These are phyloP conservation scores for Eupithecia exiguata DNA, from an alignment of 2,888 invertebrate genomes.

Conservation along the genomic window DNA sequence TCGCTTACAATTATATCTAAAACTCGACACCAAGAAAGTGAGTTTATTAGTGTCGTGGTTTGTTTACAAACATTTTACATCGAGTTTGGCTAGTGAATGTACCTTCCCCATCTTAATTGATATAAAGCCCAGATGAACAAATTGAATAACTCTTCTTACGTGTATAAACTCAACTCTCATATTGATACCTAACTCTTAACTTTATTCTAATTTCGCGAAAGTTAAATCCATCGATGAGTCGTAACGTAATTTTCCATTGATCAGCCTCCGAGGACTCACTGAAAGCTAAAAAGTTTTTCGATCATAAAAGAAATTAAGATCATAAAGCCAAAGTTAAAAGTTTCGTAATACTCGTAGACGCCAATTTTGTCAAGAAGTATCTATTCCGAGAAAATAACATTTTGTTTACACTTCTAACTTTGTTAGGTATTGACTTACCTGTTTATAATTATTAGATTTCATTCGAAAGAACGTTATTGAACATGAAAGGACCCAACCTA, in stretches of 20 bases:
- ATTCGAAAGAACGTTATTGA: slow-evolving; percentile 6
- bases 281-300: slow-evolving; percentile 26
- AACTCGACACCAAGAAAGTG: too few relatives aligned
- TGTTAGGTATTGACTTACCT: slow-evolving; percentile 7
- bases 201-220: slow-evolving; percentile 12
- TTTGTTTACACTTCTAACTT: slow-evolving; percentile 6
- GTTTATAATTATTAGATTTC: slow-evolving; percentile 9
- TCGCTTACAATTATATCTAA: too few relatives aligned
- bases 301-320: slow-evolving; percentile 23
- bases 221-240: slow-evolving; percentile 19
- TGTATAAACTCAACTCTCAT: not conserved
- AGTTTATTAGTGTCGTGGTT: too few relatives aligned
- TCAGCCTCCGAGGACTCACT: slow-evolving; percentile 21
- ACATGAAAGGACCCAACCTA: not conserved
- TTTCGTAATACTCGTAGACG: slow-evolving; percentile 12
- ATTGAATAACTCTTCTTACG: not conserved
- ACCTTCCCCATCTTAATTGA: not conserved
- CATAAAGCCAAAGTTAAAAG: slow-evolving; percentile 17
- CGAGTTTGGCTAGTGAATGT: too few relatives aligned
- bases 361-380: slow-evolving; percentile 13
- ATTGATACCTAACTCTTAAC: not conserved
- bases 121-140: not conserved
- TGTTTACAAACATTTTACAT: too few relatives aligned
- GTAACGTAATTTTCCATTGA: slow-evolving; percentile 25
- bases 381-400: slow-evolving; percentile 14